Evolutionary conservation across 30 jellyfish, hydroid and myxozoan genomes (phyloP).

Genomic region (Aurelia aurita): DNA sequence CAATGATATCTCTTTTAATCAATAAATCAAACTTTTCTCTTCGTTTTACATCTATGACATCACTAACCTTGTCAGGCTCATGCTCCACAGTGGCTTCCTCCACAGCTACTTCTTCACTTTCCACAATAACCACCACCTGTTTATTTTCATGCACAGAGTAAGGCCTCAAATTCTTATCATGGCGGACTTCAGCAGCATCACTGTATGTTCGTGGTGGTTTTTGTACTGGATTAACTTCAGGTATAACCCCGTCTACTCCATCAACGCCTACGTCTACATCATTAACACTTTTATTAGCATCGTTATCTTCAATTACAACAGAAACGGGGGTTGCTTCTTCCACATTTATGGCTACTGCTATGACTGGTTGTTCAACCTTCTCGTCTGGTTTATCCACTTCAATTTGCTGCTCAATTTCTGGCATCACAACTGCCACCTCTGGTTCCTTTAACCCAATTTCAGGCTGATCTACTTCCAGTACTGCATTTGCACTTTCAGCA

Average conservation of each 20-base stretch:
- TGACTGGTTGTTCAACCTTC: background rate
- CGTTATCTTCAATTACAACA: background rate
- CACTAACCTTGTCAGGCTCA: slow-evolving; percentile 1
- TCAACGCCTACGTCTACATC: slow-evolving; percentile 8
- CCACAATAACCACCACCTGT: background rate
- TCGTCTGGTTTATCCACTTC: background rate
- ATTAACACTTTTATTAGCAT: background rate
- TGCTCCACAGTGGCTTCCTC: slow-evolving; percentile 1
- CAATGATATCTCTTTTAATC: slow-evolving; percentile 8
- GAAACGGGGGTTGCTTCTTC: slow-evolving; percentile 48
- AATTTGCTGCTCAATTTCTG: background rate
- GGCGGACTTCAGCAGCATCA: slow-evolving; percentile 22
- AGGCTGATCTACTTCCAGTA: background rate
- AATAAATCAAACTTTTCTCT: slow-evolving; percentile 6
- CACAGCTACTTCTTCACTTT: slow-evolving; percentile 12
- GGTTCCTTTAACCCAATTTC: background rate
- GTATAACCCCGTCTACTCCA: background rate
- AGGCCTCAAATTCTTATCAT: slow-evolving; percentile 4
- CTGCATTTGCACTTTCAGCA: slow-evolving; percentile 1
- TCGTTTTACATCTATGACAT: background rate
- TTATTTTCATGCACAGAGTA: slow-evolving; percentile 4
- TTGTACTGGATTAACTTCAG: slow-evolving; percentile 43
- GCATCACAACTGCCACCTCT: background rate
- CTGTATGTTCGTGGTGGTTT: slow-evolving; percentile 69
- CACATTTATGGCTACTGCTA: background rate